Evolutionary conservation across 2,113 vertebrate genomes (phyloP).

Genomic region (Glaucomys volans): DNA sequence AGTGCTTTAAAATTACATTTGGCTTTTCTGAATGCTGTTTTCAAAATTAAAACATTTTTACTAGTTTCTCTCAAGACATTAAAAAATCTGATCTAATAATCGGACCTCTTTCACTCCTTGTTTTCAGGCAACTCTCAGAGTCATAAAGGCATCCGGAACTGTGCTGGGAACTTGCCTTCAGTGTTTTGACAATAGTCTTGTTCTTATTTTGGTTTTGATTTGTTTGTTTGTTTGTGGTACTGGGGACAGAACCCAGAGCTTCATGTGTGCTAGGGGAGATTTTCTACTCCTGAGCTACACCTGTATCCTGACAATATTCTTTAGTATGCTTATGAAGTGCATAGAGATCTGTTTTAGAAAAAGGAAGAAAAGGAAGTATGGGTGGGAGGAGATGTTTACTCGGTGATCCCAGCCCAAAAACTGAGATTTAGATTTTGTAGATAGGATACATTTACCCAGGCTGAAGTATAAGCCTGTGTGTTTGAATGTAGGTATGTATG

Average conservation of each 20-base stretch:
- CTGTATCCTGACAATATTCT: not conserved
- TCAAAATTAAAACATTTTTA: slow-evolving; percentile 32
- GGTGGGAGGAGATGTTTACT: not conserved
- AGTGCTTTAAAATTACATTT: not conserved
- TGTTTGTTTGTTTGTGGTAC: not conserved
- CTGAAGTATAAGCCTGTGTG: not conserved
- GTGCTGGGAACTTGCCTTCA: not conserved
- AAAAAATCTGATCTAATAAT: slow-evolving; percentile 38
- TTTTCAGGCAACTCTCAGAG: not conserved
- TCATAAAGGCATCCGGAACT: not conserved
- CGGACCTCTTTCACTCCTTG: not conserved
- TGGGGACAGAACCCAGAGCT: not conserved
- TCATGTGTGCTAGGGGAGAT: not conserved
- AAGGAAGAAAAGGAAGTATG: not conserved
- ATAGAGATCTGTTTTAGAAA: not conserved
- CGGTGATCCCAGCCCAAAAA: not conserved
- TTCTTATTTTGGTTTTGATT: not conserved
- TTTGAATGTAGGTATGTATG: not conserved
- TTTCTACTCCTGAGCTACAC: not conserved
- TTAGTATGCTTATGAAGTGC: not conserved
- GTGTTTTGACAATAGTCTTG: not conserved
- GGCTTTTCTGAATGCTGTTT: slow-evolving; percentile 10
- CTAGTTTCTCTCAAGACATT: slow-evolving; percentile 10
- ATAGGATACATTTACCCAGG: not conserved
- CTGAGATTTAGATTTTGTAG: not conserved